Conservation (phyloP, 1,140 invertebrate species). For the Philopotamus ludificatus region DNA sequence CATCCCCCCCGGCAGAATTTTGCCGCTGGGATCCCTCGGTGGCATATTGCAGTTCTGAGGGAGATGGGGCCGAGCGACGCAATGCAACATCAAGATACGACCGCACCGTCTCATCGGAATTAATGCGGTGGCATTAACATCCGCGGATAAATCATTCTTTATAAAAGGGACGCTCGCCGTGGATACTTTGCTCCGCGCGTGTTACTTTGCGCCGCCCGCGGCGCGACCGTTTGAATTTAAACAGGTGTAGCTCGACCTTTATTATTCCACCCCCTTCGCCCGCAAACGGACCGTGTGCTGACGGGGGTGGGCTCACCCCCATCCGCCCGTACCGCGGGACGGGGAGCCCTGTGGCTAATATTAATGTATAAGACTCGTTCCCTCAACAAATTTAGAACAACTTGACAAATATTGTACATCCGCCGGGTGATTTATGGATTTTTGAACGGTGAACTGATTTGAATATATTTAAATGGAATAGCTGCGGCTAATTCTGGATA, state of each 20-base stretch:
- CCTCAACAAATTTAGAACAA: constrained; percentile 27
- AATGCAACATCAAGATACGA: constrained; percentile 1
- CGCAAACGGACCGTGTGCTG: constrained; percentile 1
- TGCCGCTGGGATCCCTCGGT: neutral
- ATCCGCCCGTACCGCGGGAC: neutral
- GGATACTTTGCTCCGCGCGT: too few relatives aligned
- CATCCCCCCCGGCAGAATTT: neutral
- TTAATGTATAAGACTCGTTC: constrained; percentile 38
- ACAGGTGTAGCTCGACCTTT: constrained; percentile 2
- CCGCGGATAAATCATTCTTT: too few relatives aligned
- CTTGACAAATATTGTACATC: constrained; percentile 21
- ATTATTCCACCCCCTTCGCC: neutral
- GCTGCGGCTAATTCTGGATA: too few relatives aligned
- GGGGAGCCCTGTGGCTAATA: constrained; percentile 35
- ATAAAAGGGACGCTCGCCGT: too few relatives aligned
- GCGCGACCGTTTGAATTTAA: too few relatives aligned
- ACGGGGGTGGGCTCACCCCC: constrained; percentile 1
- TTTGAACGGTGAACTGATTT: too few relatives aligned
- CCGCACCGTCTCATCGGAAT: neutral
- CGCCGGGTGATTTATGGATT: constrained; percentile 11
- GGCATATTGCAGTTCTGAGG: constrained; percentile 26
- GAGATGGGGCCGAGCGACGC: neutral
- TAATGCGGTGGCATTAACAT: too few relatives aligned
- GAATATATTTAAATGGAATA: too few relatives aligned
- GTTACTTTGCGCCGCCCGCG: too few relatives aligned